Evolutionary conservation across 2,797 vertebrate genomes (phyloP), one percentile per base, ranked within the genome.

Genomic region (Microctenopoma steveboyesi): DNA sequence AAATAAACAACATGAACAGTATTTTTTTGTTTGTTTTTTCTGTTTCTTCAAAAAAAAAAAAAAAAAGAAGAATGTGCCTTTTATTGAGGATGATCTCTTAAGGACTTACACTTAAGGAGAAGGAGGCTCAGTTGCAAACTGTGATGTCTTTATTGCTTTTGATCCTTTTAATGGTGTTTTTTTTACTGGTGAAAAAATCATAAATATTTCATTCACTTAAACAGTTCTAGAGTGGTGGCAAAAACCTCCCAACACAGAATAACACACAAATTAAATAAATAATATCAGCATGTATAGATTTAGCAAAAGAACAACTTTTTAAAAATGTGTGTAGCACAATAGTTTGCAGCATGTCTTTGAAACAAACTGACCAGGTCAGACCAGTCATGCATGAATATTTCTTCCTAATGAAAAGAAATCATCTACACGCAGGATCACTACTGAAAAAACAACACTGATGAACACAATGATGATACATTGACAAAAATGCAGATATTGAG

Each of bases 401-500:
- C 5, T 16, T 15, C 42, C 14, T 1, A 43, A 42, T 42, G 14
- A n/a, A 46, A 43, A 30, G 15, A 39, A 12, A 0, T 13, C 7
- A 62, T 1, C 22, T 1, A 0, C 4, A 27, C 7, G 18, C n/a
- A 16, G 47, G 27, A 11, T 47, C 11, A 11, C 1, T 2, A 15
- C 33, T 33, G 28, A 43, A 22, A 56, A 37, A 55, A 63, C 2
- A 55, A 64, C 3, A 37, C 4, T 37, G 18, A 18, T 18, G 18
- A 18, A 18, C 18, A 18, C 2, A 1, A 2, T 22, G 39, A 33
- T 16, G 27, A 7, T 18, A 37, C 10, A 15, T 16, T 27, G 43
- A 52, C 50, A 42, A 28, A 69, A 60, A 53, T 7, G 42, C 45
- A 43, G 13, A 61, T 10, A 49, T 65, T 64, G 14, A 46, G 13